Percentiles rank a stretch among this genome's conserved stretches.
These are phyloP conservation scores for Hyles euphorbiae DNA, from an alignment of 1,140 invertebrate species.

Conservation along the genomic window DNA sequence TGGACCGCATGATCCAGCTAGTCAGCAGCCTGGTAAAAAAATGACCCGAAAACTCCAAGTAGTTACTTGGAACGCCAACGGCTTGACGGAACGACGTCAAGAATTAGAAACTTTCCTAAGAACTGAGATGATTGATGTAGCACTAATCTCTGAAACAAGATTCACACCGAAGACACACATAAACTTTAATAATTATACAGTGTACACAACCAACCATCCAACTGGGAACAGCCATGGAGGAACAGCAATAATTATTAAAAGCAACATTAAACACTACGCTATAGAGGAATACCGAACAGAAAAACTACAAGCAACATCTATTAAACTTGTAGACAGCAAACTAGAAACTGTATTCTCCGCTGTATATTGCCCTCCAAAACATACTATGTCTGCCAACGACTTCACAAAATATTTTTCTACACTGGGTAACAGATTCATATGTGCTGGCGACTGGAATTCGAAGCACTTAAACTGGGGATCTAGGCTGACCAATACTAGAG, in stretches of 20 bases:
- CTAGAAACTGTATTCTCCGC: constrained; percentile 5
- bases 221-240: neutral
- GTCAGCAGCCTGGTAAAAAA: no score
- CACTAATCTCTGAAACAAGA: no score
- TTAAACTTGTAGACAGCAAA: no score
- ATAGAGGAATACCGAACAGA: neutral
- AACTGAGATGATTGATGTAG: no score
- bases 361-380: constrained; percentile 21
- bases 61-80: no score
- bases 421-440: constrained; percentile 5
- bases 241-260: neutral
- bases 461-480: constrained; percentile 12
- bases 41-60: no score
- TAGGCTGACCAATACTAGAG: constrained; percentile 5
- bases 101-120: no score
- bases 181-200: neutral
- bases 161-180: no score
- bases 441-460: constrained; percentile 15
- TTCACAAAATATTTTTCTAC: constrained; percentile 10
- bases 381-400: constrained; percentile 6
- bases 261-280: neutral
- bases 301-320: no score
- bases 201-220: neutral
- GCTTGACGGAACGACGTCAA: no score
- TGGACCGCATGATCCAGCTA: no score